These are phyloP conservation scores for Coryphaenoides rupestris DNA, from an alignment of 2,113 vertebrate species.

Conservation along the genomic window DNA sequence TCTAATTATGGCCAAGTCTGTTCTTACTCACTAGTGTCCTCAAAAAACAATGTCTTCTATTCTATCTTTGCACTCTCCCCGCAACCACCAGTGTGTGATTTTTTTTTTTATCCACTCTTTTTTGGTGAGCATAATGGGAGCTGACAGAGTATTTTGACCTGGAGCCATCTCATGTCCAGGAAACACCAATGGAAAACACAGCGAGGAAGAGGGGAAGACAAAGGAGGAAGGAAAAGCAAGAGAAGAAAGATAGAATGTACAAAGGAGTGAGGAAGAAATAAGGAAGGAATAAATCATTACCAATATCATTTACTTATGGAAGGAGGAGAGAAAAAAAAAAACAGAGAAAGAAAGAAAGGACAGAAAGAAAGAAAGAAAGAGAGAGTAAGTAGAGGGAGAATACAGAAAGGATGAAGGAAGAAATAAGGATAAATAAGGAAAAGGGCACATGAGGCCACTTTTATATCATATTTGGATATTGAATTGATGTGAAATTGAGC, in stretches of 20 bases:
- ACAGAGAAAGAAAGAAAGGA: background rate
- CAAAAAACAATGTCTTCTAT: too few relatives aligned
- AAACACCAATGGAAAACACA: background rate
- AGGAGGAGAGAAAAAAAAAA: background rate
- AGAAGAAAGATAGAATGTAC: background rate
- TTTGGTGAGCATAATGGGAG: conserved; percentile 57
- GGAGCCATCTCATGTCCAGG: conserved; percentile 60
- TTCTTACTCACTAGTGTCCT: too few relatives aligned
- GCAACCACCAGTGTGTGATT: conserved; percentile 28
- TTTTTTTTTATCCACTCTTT: conserved; percentile 45
- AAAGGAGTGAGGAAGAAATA: conserved; percentile 5
- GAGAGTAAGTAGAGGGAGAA: background rate
- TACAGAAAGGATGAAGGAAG: conserved; percentile 23
- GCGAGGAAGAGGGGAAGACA: conserved; percentile 24
- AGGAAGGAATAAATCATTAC: conserved; percentile 2
- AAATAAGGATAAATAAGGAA: conserved; percentile 2
- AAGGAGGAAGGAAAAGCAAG: background rate
- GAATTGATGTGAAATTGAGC: too few relatives aligned
- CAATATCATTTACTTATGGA: background rate
- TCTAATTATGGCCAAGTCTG: conserved; percentile 11
- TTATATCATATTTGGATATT: too few relatives aligned
- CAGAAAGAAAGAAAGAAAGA: conserved; percentile 13
- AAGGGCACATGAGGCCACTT: conserved; percentile 6
- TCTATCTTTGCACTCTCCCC: conserved; percentile 8
- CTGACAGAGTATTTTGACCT: conserved; percentile 70